Percentiles rank a stretch among this genome's conserved stretches.
These are phyloP conservation scores for Acipenser ruthenus DNA, from an alignment of 2,797 vertebrate genomes.

Conservation along the genomic window DNA sequence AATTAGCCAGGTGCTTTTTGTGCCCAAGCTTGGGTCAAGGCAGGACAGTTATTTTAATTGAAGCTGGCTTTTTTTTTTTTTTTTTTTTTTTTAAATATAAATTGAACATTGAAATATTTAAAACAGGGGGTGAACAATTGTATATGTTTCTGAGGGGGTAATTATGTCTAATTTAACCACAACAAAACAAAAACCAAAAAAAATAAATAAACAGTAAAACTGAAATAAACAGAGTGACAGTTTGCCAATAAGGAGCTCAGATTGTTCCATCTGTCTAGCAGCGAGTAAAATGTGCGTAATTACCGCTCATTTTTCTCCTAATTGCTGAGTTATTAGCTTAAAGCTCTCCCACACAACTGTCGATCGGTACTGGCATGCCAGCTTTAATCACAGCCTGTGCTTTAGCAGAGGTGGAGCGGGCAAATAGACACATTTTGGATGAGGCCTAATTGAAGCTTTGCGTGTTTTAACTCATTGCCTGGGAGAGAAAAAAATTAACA, in stretches of 20 bases:
- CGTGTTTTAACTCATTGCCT: too few relatives aligned
- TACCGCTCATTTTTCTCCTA: constrained; percentile 70
- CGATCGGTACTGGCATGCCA: constrained; percentile 44
- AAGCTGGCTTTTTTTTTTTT: too few relatives aligned
- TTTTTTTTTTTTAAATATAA: too few relatives aligned
- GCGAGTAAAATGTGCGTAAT: constrained; percentile 60
- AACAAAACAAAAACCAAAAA: constrained; percentile 43
- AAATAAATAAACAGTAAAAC: constrained; percentile 60
- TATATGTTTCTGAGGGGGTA: constrained; percentile 55
- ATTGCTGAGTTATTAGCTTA: constrained; percentile 71
- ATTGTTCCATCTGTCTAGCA: constrained; percentile 62
- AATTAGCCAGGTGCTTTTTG: too few relatives aligned
- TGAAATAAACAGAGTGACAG: constrained; percentile 58
- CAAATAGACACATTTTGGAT: constrained; percentile 2
- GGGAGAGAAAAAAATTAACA: too few relatives aligned
- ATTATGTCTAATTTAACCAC: constrained; percentile 62
- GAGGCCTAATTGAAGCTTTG: not conserved
- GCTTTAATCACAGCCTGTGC: constrained; percentile 42
- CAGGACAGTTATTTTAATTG: too few relatives aligned
- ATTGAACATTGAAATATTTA: constrained; percentile 1
- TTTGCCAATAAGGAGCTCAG: constrained; percentile 57
- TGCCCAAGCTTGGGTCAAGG: too few relatives aligned
- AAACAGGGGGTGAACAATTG: constrained; percentile 36
- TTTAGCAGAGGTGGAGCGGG: constrained; percentile 5
- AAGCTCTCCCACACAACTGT: constrained; percentile 54